Evolutionary conservation across 2,797 vertebrate genomes (phyloP).

Genomic region (Chelidonichthys spinosus): DNA sequence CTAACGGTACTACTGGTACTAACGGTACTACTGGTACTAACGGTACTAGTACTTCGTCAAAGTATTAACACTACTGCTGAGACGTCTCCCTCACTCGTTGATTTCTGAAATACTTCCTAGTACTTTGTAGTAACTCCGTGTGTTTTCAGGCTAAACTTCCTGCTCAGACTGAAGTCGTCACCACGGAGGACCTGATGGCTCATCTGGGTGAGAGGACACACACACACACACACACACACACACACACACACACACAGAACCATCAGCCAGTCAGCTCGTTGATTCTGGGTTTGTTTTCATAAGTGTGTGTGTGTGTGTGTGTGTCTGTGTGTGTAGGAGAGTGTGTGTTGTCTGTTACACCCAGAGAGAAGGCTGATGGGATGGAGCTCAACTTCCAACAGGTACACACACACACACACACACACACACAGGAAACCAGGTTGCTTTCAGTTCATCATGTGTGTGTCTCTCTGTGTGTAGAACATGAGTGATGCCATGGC

Average conservation of each 20-base stretch:
- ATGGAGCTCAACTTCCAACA: conserved; percentile 97
- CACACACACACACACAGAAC: not conserved
- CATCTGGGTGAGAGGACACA: conserved; percentile 87
- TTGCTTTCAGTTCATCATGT: not conserved
- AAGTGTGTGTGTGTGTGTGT: not conserved
- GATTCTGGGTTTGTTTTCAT: not conserved
- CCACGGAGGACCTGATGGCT: conserved; percentile 92
- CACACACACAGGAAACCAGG: conserved; percentile 3
- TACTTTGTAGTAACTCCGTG: not conserved
- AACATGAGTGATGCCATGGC: conserved; percentile 94
- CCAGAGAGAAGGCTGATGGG: conserved; percentile 88
- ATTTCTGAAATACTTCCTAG: too few relatives aligned
- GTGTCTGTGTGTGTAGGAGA: conserved; percentile 83
- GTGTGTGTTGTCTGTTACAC: conserved; percentile 91
- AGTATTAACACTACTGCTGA: not conserved
- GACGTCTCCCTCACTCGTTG: too few relatives aligned
- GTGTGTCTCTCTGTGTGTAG: conserved; percentile 67
- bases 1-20: too few relatives aligned
- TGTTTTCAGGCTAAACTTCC: conserved; percentile 89
- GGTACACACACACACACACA: conserved; percentile 75
- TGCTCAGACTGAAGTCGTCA: conserved; percentile 91
- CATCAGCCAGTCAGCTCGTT: conserved; percentile 1
- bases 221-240: too few relatives aligned
- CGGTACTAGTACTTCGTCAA: not conserved
- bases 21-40: not conserved